phyloP scores from a whole-genome alignment of 1,140 invertebrate genomes.

The Pentalonia nigronervosa region DNA sequence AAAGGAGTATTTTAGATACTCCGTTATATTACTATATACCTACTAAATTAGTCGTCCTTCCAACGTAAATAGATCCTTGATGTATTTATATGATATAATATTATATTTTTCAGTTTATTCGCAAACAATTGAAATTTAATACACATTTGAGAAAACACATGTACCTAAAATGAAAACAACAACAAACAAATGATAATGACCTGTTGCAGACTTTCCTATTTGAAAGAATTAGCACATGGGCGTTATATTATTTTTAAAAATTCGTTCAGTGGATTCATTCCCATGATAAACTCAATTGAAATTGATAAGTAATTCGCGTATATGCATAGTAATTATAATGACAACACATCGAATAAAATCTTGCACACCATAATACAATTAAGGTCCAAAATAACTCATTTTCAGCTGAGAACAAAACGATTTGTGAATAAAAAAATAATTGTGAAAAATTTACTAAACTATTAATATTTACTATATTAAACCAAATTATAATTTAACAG shows the following conservation, averaged over 20 bases:
- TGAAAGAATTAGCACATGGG: background rate
- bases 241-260: background rate
- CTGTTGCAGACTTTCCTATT: background rate
- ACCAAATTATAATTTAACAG: background rate
- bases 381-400: background rate
- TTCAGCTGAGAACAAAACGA: background rate
- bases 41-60: background rate
- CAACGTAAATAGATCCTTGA: slow-evolving; percentile 26
- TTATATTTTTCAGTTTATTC: background rate
- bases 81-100: background rate
- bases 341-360: background rate
- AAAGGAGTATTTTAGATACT: background rate
- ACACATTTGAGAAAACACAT: background rate
- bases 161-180: background rate
- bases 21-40: slow-evolving; percentile 21
- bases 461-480: background rate
- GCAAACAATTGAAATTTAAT: background rate
- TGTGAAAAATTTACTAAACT: background rate
- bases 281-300: background rate
- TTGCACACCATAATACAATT: background rate
- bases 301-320: background rate
- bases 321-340: background rate
- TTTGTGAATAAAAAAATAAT: background rate
- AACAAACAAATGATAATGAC: background rate
- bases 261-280: background rate